phyloP scores from a whole-genome alignment of 2,113 vertebrate genomes.

The Eleginops maclovinus region DNA sequence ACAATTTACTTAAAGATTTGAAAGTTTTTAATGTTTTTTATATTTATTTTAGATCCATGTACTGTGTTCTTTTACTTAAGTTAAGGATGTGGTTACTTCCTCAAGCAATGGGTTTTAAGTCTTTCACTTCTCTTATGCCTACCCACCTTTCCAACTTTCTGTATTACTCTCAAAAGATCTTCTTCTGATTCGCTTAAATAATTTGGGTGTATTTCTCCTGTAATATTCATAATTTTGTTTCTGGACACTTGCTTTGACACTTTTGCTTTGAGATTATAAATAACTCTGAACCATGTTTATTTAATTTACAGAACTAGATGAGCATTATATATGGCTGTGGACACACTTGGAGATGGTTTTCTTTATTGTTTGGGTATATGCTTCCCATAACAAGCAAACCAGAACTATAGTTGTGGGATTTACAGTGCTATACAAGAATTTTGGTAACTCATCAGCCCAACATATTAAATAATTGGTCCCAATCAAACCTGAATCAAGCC shows the following conservation, averaged over 20 bases:
- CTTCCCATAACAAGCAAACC: background rate
- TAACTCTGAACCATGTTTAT: too few relatives aligned
- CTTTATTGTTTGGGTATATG: background rate
- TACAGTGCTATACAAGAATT: background rate
- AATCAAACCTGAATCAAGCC: slow-evolving; percentile 1
- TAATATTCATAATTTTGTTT: background rate
- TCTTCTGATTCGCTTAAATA: background rate
- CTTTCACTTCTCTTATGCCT: background rate
- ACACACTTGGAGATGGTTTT: background rate
- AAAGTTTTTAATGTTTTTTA: too few relatives aligned
- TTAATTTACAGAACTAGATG: background rate
- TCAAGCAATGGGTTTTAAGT: too few relatives aligned
- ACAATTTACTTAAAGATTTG: too few relatives aligned
- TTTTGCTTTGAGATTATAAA: background rate
- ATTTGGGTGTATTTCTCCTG: background rate
- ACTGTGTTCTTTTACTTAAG: too few relatives aligned
- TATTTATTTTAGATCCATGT: too few relatives aligned
- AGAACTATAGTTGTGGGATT: background rate
- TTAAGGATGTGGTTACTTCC: too few relatives aligned
- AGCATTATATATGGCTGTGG: background rate
- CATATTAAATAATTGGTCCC: slow-evolving; percentile 1
- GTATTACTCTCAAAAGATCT: background rate
- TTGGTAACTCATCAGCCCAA: background rate
- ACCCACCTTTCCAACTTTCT: background rate
- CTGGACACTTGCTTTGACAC: background rate